These are phyloP conservation scores for Anas platyrhynchos DNA, from an alignment of 2,113 vertebrate genomes.

Conservation along the genomic window DNA sequence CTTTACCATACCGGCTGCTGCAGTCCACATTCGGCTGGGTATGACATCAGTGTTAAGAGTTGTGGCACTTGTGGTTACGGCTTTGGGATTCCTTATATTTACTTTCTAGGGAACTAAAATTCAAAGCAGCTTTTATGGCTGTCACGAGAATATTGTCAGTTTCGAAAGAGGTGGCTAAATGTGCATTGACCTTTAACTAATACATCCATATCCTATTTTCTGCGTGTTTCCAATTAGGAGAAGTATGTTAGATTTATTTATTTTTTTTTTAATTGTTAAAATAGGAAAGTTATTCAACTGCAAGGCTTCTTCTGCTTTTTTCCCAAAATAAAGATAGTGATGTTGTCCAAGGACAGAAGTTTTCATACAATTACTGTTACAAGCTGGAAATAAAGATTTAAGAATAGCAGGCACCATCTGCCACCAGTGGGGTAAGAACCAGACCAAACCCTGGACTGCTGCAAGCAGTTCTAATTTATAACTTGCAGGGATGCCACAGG, in stretches of 20 bases:
- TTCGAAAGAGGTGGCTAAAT: conserved; percentile 48
- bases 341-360: background rate
- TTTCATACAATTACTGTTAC: conserved; percentile 4
- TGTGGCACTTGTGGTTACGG: conserved; percentile 59
- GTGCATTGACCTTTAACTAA: conserved; percentile 56
- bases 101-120: conserved; percentile 76
- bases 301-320: background rate
- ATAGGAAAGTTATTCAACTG: conserved; percentile 16
- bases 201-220: conserved; percentile 21
- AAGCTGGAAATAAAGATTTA: conserved; percentile 29
- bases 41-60: conserved; percentile 21
- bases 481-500: fast-evolving
- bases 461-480: background rate
- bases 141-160: conserved; percentile 52
- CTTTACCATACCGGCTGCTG: conserved; percentile 9
- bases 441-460: background rate
- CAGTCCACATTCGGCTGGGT: conserved; percentile 9
- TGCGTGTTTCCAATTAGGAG: conserved; percentile 56
- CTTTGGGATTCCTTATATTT: conserved; percentile 66
- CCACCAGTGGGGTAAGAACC: background rate
- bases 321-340: background rate
- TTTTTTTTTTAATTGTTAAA: background rate
- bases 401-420: background rate
- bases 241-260: background rate
- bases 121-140: conserved; percentile 66